A percentile compares a stretch with the other conserved stretches of the same genome.
Evolutionary conservation across 2,113 vertebrate genomes (phyloP).

Genomic region (Myiopsitta monachus): DNA sequence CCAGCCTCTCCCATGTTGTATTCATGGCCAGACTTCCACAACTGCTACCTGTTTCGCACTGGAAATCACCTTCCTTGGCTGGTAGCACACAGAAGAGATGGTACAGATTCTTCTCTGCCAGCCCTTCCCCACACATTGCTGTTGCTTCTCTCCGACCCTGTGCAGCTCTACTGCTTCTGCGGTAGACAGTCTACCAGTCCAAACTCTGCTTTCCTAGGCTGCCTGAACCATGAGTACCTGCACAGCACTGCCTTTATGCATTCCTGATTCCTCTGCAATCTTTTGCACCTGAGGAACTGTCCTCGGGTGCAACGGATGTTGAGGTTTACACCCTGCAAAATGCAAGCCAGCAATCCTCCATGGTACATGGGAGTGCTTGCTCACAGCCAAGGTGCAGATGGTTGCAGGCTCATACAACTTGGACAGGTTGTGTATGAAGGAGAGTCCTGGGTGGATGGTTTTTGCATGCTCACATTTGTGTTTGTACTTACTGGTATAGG

Average conservation of each 20-base stretch:
- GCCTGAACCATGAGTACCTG: accelerated
- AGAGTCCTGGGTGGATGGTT: background rate
- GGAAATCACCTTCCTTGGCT: background rate
- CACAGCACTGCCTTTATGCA: background rate
- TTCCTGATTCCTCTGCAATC: background rate
- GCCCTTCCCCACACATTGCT: accelerated
- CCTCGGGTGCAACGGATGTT: background rate
- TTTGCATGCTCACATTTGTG: background rate
- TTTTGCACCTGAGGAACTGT: background rate
- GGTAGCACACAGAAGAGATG: accelerated
- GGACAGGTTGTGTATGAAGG: accelerated
- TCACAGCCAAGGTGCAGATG: background rate
- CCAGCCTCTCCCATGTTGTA: background rate
- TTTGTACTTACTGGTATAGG: background rate
- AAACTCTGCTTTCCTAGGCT: background rate
- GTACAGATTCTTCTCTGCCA: background rate
- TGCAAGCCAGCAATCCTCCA: background rate
- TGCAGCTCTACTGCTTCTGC: background rate
- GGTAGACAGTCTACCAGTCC: background rate
- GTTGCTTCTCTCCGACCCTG: background rate
- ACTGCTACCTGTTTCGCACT: background rate
- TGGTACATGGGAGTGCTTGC: accelerated
- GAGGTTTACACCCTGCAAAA: background rate
- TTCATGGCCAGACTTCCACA: background rate
- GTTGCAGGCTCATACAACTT: background rate